These are phyloP conservation scores for Ichneumon xanthorius DNA, from an alignment of 2,888 invertebrate species.

Conservation along the genomic window DNA sequence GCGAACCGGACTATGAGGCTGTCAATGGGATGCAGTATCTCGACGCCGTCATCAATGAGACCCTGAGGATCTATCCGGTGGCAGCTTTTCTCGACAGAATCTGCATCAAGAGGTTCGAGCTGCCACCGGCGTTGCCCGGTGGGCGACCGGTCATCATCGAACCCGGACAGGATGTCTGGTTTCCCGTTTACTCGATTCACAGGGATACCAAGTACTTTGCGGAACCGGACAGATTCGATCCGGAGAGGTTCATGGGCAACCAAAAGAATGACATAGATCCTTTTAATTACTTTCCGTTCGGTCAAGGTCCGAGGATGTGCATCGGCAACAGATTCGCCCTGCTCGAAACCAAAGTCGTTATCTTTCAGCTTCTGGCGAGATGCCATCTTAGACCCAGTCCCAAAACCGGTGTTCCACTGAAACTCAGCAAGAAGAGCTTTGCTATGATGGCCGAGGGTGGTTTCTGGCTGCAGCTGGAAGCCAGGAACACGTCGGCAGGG, in stretches of 20 bases:
- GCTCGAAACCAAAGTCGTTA: conserved; percentile 71
- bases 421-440: conserved; percentile 62
- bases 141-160: conserved; percentile 75
- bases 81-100: conserved; percentile 81
- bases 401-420: conserved; percentile 72
- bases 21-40: conserved; percentile 85
- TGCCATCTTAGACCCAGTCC: conserved; percentile 70
- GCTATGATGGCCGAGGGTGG: conserved; percentile 70
- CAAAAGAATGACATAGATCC: conserved; percentile 78
- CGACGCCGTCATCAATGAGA: conserved; percentile 85
- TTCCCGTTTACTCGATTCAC: conserved; percentile 81
- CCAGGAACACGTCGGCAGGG: not conserved
- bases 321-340: conserved; percentile 79
- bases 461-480: conserved; percentile 72
- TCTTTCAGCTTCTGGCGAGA: conserved; percentile 72
- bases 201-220: conserved; percentile 81
- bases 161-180: conserved; percentile 74
- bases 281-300: conserved; percentile 81
- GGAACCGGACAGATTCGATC: conserved; percentile 83
- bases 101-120: conserved; percentile 75
- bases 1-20: conserved; percentile 83
- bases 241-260: conserved; percentile 82
- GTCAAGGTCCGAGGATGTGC: conserved; percentile 82
- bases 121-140: conserved; percentile 76
- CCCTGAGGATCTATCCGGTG: conserved; percentile 76